Evolutionary conservation across 2,888 invertebrate species (phyloP), one percentile per base, ranked within the genome.

Genomic region (Acronicta alni): DNA sequence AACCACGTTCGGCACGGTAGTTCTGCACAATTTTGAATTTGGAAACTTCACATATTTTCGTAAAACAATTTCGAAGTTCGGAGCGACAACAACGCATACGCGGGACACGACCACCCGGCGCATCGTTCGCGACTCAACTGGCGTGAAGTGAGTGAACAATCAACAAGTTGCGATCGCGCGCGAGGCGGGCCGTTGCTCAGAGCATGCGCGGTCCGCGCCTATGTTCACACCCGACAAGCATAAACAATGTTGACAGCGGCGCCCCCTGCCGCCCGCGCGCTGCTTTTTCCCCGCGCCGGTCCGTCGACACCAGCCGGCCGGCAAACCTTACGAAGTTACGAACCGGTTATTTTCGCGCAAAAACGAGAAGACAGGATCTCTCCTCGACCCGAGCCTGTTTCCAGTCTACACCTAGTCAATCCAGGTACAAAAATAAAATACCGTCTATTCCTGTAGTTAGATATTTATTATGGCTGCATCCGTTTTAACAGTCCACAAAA

Each of bases 21-120:
- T 89, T 87, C 80, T 89, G 77, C 84, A 82, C 80, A 81, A 82
- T 81, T 86, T 81, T 81, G 77, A 82, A 86, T 89, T 91, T 88
- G 82, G 81, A 89, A 93, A 93, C 92, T 93, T 93, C 89, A 92
- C 91, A 92, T 91, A 89, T 86, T 92, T 89, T 92, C 93, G 93
- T 91, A 89, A 89, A 88, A 87, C 83, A 87, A 88, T 88, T 91
- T 90, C 90, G 90, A 93, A 93, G 92, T 93, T 92, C 80, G 81
- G 83, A 90, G 84, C 84, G 87, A 81, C 64, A 83, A 75, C 83
- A 82, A 83, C 76, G 87, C 87, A 80, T 71, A 83, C 88, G 80
- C 83, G 75, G 70, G 74, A 91, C 89, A 85, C 91, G 81, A 87
- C 92, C 91, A 79, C 86, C 84, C 90, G 75, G 83, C 92, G 91